Conservation (phyloP, 1,140 invertebrate species). For the Neomicropteryx cornuta region DNA sequence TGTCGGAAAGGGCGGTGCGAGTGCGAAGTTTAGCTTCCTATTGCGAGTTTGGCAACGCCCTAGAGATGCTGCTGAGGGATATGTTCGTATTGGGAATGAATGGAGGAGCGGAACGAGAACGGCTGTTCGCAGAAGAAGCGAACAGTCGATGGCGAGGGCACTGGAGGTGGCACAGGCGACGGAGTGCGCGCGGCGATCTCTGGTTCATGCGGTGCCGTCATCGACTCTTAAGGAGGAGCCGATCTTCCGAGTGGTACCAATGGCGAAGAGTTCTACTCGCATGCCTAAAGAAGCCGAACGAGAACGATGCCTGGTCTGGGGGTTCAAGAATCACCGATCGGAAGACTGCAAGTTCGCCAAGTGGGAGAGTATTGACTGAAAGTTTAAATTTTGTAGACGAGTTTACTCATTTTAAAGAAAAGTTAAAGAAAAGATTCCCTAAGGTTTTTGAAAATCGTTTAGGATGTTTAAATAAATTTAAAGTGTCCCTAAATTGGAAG, state of each 20-base stretch:
- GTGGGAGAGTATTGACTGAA: too few relatives aligned
- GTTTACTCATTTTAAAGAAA: too few relatives aligned
- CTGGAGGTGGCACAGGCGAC: slow-evolving; percentile 15
- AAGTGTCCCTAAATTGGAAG: slow-evolving; percentile 5
- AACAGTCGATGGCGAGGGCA: slow-evolving; percentile 13
- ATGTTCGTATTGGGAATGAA: slow-evolving; percentile 21
- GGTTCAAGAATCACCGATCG: slow-evolving; percentile 8
- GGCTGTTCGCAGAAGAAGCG: slow-evolving; percentile 15
- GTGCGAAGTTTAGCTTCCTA: slow-evolving; percentile 16
- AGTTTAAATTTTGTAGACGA: too few relatives aligned
- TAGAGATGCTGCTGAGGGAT: slow-evolving; percentile 18
- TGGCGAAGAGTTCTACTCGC: not conserved
- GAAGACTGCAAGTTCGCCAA: too few relatives aligned
- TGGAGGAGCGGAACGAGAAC: slow-evolving; percentile 12
- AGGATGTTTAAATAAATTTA: slow-evolving; percentile 5
- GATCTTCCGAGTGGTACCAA: not conserved
- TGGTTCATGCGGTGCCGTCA: not conserved
- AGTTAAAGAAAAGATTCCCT: too few relatives aligned
- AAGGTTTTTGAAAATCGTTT: too few relatives aligned
- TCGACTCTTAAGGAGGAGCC: slow-evolving; percentile 5
- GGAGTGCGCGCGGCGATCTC: slow-evolving; percentile 12
- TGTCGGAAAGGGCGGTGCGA: slow-evolving; percentile 13
- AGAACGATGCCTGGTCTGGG: slow-evolving; percentile 14
- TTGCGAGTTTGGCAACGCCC: slow-evolving; percentile 18
- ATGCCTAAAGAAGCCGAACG: not conserved